phyloP scores from a whole-genome alignment of 1,140 invertebrate species.

The Dendrolimus kikuchii region DNA sequence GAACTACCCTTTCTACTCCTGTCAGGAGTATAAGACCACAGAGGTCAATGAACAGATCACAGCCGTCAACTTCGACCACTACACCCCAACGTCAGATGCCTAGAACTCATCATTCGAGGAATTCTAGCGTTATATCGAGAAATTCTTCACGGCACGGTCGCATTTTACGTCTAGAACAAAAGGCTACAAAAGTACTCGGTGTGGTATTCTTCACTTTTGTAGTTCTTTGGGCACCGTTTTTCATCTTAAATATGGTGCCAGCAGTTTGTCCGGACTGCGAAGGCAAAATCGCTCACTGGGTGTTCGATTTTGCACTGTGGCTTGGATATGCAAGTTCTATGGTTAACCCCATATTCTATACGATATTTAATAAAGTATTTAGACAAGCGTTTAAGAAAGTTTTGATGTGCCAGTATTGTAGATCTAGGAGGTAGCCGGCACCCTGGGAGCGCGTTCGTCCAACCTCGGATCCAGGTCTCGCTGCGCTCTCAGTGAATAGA shows the following conservation, averaged over 20 bases:
- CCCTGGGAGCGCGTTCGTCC: constrained; percentile 66
- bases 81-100: constrained; percentile 73
- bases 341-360: constrained; percentile 96
- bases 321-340: constrained; percentile 93
- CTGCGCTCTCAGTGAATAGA: constrained; percentile 60
- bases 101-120: constrained; percentile 78
- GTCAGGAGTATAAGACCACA: constrained; percentile 54
- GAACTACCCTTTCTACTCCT: constrained; percentile 64
- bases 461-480: constrained; percentile 56
- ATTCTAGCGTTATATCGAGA: constrained; percentile 84
- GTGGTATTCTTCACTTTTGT: constrained; percentile 96
- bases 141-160: constrained; percentile 86
- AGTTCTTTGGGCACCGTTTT: constrained; percentile 94
- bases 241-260: constrained; percentile 88
- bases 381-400: constrained; percentile 92
- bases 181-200: constrained; percentile 94
- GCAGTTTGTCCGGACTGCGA: constrained; percentile 86
- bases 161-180: constrained; percentile 89
- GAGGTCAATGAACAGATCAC: constrained; percentile 47
- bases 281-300: constrained; percentile 79
- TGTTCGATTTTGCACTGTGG: constrained; percentile 92
- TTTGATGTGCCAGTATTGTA: constrained; percentile 82
- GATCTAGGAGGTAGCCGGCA: constrained; percentile 73
- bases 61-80: constrained; percentile 53
- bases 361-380: constrained; percentile 95